Evolutionary conservation across 2,113 vertebrate species (phyloP), one percentile per base, ranked within the genome.

Genomic region (Prunella himalayana): DNA sequence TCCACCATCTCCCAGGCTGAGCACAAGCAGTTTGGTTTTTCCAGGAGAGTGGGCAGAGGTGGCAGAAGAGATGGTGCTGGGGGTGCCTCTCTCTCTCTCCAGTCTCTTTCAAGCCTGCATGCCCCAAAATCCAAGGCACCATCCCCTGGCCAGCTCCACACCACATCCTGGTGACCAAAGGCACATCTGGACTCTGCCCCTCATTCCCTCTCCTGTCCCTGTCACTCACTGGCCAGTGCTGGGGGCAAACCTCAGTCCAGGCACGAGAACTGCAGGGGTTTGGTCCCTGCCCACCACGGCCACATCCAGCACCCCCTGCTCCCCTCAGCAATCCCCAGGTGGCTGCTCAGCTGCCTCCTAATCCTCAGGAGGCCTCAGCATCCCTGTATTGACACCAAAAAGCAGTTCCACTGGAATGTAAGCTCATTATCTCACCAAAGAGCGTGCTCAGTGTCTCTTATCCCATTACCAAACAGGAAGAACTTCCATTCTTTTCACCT

Each of bases 391-490:
- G 47, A 66, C n/a, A 71, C 79, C 49, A 73, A 53, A 63, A 57
- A 69, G 37, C 42, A 42, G 54, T 86, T 86, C 86, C 65, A 84
- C 88, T 82, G 61, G 15, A 69, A 41, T 2, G 5, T 85, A 86
- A 96, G 81, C 86, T 91, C 63, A 66, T 96, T 94, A 93, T 91
- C 86, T 76, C 91, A 30, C 91, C 41, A 7, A 50, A 79, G 80
- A 71, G 8, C 0, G 0, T n/a, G 45, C 57, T 75, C 73, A 41
- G 0, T 13, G 15, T 30, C 82, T 72, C 84, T 94, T 82, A 95
- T 87, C 81, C 84, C 88, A 68, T 86, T 80, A 84, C 57, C 65
- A 89, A 84, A 86, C 1, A 71, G 0, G 24, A 90, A 85, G 39
- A 78, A 42, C 41, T 88, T 69, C 37, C 33, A 3, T 84, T 51